phyloP scores from a whole-genome alignment of 2,113 vertebrate genomes.

The Apaloderma vittatum region DNA sequence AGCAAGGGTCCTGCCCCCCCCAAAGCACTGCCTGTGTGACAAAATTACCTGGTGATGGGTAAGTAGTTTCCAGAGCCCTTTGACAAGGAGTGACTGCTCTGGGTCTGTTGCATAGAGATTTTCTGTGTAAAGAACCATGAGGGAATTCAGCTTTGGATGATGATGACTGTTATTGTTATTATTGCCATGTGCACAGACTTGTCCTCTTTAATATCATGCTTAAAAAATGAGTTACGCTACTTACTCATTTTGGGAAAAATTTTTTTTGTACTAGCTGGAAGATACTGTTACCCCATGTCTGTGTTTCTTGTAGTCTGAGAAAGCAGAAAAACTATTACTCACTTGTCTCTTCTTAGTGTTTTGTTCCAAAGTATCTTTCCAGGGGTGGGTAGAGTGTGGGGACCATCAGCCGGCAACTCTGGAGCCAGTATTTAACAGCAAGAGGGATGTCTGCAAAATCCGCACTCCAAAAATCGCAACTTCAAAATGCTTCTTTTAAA shows the following conservation, averaged over 20 bases:
- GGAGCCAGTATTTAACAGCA: background rate
- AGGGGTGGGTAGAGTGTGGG: background rate
- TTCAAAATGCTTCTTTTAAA: background rate
- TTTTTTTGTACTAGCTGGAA: background rate
- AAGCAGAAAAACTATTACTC: background rate
- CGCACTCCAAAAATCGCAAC: background rate
- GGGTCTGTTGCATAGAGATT: background rate
- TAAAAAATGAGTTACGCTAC: background rate
- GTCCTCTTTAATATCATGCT: background rate
- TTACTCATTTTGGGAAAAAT: background rate
- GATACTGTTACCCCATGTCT: background rate
- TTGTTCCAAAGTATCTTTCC: background rate
- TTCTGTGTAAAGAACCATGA: background rate
- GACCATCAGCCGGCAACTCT: background rate
- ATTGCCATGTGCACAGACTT: background rate
- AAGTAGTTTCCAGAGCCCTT: background rate
- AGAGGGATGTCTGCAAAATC: background rate
- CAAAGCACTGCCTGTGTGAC: background rate
- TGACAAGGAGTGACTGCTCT: background rate
- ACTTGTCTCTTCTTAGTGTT: background rate
- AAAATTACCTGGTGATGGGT: background rate
- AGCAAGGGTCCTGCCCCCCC: background rate
- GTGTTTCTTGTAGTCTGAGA: background rate
- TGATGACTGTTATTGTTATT: background rate
- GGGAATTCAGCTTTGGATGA: background rate